Evolutionary conservation across 2,113 vertebrate genomes (phyloP), one percentile per base, ranked within the genome.

Genomic region (Ictalurus punctatus): DNA sequence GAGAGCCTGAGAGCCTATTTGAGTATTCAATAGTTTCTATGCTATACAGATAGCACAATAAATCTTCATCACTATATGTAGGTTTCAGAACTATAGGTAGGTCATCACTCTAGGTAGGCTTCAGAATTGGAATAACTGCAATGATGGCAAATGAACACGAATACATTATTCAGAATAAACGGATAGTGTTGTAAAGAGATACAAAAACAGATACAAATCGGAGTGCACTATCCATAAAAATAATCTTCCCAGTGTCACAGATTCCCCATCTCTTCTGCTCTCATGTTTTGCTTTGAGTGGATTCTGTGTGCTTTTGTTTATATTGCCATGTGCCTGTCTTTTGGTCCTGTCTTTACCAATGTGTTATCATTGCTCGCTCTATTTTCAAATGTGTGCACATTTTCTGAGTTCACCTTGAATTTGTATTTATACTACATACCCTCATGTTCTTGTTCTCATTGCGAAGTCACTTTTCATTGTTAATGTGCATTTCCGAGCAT

Each of bases 1-100:
- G 8, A 3, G 54, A 3, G 13, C 1, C 48, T 52, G 8, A 3
- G 54, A 3, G 13, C 1, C 48, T 52, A 52, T 52, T 52, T 52
- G 54, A 76, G 19, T 9, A 30, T 71, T 82, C 30, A 59, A 7
- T 37, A 19, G 65, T 2, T 81, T 30, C 25, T 54, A 30, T 61
- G 52, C 58, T 44, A 84, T 85, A 48, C 56, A 48, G 25, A 21
- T 23, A 86, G 27, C n/a, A 73, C 40, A 87, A 56, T 83, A 56
- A 16, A 37, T 27, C n/a, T 65, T 21, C 6, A 63, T 14, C 80
- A 37, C 52, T 74, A 56, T 34, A 40, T 9, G 1, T 34, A 14
- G 81, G 37, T 16, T 84, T 65, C 21, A 65, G 4, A 61, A 23
- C 6, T 82, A 81, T n/a, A 27, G 27, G 65, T 27, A 69, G 14